Evolutionary conservation across 1,140 invertebrate genomes (phyloP), one percentile per base, ranked within the genome.

Genomic region (Asbolus verrucosus): DNA sequence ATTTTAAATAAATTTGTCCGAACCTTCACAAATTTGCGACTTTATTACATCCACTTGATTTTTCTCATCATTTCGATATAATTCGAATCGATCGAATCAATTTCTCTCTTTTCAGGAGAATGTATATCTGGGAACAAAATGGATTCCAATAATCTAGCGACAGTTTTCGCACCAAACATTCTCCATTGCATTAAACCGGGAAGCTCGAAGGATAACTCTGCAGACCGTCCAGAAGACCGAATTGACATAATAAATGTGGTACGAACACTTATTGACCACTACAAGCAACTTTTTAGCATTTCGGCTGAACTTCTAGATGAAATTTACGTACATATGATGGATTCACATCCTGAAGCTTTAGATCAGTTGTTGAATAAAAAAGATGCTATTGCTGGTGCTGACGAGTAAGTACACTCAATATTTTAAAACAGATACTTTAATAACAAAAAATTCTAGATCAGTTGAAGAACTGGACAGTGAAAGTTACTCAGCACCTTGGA

Each of bases 111-210:
- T 77, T 38, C 72, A 83, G 89, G 89, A 30, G 85, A 89, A 71
- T 84, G 88, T 82, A 69, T 92, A 38, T 78, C 87, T 16, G 95
- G 95, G 1, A 97, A 97, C 83, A 96, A 94, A 85, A 98, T 98
- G 95, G 94, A 96, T 80, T 89, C 91, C 6, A 91, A 88, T 33
- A 97, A 96, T 81, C 83, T 98, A 68, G 95, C 95, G 0, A 97
- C 94, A 2, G 87, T 97, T 15, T 95, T 98, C 81, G 95, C 95
- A 1, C 95, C 95, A 0, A 97, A 97, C 80, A 94, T 98, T 76
- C 86, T 97, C 38, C 94, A 96, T 75, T 90, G 86, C 66, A 86
- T 90, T 67, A 90, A 88, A 75, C 86, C 86, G 15, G 86, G 88
- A 67, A 79, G 85, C 15, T 83, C 87, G 24, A 88, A 90, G 75